Evolutionary conservation across 1,140 invertebrate genomes (phyloP).

Genomic region (Aphelinus atriplicis): DNA sequence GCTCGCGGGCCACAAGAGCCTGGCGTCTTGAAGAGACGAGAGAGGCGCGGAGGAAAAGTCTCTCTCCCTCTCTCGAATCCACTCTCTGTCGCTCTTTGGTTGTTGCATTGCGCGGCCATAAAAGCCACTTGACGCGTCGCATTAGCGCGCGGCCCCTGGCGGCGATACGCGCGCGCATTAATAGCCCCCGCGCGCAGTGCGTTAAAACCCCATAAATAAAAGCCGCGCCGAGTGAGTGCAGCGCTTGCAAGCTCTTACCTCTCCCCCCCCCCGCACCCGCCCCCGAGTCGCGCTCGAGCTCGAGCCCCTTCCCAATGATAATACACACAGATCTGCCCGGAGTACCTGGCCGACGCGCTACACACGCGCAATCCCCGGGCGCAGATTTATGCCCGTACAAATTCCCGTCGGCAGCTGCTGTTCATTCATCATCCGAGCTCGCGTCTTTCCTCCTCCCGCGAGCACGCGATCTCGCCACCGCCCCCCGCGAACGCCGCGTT

Average conservation of each 20-base stretch:
- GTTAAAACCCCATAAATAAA: constrained; percentile 37
- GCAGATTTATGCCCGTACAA: constrained; percentile 38
- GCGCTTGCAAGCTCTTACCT: constrained; percentile 19
- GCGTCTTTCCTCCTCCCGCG: background rate
- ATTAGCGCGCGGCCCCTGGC: background rate
- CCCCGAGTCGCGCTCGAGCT: no score
- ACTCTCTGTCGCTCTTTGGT: background rate
- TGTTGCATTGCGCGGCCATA: constrained; percentile 12
- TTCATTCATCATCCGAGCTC: constrained; percentile 31
- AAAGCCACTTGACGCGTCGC: constrained; percentile 37
- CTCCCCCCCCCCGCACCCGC: background rate
- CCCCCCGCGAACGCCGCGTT: no score
- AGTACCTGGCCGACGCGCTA: no score
- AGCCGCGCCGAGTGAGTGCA: constrained; percentile 3
- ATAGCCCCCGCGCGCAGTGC: constrained; percentile 13
- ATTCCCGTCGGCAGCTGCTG: constrained; percentile 39
- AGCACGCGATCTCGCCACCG: no score
- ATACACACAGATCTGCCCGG: no score
- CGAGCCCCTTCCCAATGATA: no score
- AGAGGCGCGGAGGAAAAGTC: constrained; percentile 19
- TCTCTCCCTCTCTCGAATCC: background rate
- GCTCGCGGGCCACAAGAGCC: background rate
- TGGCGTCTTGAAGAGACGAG: constrained; percentile 5
- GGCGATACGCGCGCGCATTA: constrained; percentile 36
- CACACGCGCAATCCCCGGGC: constrained; percentile 12